phyloP scores from a whole-genome alignment of 2,888 invertebrate species.

The Nezara viridula region DNA sequence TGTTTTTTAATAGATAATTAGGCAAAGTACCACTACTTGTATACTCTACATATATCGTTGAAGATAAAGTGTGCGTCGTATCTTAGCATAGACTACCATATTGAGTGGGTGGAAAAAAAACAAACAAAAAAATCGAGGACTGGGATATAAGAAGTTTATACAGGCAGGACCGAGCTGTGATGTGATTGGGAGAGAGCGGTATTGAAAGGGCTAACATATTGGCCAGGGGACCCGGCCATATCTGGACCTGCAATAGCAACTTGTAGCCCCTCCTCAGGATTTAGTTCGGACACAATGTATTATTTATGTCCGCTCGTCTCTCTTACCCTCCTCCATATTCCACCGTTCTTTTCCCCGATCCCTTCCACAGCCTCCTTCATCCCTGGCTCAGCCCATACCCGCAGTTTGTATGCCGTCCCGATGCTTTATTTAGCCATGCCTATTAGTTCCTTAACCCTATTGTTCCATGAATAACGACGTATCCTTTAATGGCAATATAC shows the following conservation, averaged over 20 bases:
- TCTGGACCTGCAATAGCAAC: slow-evolving; percentile 61
- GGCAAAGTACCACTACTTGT: no score
- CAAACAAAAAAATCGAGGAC: slow-evolving; percentile 2
- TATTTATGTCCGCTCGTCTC: slow-evolving; percentile 61
- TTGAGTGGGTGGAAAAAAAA: not conserved
- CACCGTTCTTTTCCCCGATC: slow-evolving; percentile 16
- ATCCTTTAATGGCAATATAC: not conserved
- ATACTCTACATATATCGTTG: no score
- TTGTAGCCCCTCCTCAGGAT: slow-evolving; percentile 61
- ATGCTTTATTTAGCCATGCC: not conserved
- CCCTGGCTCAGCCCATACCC: slow-evolving; percentile 7
- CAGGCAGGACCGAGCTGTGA: not conserved
- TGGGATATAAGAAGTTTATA: slow-evolving; percentile 29
- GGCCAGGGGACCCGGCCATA: slow-evolving; percentile 55
- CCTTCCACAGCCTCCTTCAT: slow-evolving; percentile 33
- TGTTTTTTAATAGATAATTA: no score
- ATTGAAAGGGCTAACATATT: slow-evolving; percentile 59
- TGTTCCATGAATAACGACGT: not conserved
- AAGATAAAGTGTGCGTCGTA: not conserved
- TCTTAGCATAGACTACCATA: not conserved
- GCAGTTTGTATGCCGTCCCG: not conserved
- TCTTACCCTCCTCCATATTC: slow-evolving; percentile 51
- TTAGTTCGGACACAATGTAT: slow-evolving; percentile 61
- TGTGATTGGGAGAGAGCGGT: slow-evolving; percentile 42
- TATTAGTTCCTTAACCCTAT: not conserved